A percentile compares a stretch with the other conserved stretches of the same genome.
Conservation (phyloP, 1,140 invertebrate genomes). For the Telenomus remus region DNA sequence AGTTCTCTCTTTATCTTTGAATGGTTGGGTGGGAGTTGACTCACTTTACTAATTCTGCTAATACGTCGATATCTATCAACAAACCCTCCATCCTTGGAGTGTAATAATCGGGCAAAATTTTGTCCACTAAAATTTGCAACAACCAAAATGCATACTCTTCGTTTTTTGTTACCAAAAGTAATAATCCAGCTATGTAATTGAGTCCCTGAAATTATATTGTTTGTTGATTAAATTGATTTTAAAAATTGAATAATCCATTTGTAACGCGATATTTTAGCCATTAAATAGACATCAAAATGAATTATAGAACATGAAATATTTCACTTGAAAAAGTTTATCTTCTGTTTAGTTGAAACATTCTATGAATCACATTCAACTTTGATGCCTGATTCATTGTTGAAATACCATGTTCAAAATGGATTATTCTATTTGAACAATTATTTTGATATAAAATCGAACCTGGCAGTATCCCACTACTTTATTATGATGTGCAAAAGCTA, state of each 20-base stretch:
- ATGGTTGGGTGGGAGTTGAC: constrained; percentile 52
- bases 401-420: too few relatives aligned
- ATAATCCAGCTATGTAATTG: constrained; percentile 92
- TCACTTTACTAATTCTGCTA: constrained; percentile 85
- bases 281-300: too few relatives aligned
- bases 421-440: too few relatives aligned
- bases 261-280: too few relatives aligned
- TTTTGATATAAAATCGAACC: constrained; percentile 65
- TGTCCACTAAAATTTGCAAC: constrained; percentile 89
- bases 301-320: too few relatives aligned
- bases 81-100: constrained; percentile 91
- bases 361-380: too few relatives aligned
- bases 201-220: constrained; percentile 79
- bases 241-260: too few relatives aligned
- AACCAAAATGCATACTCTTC: constrained; percentile 95
- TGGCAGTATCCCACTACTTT: constrained; percentile 93
- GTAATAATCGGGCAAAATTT: constrained; percentile 92
- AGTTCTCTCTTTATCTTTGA: neutral
- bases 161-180: constrained; percentile 89
- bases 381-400: too few relatives aligned
- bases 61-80: constrained; percentile 89
- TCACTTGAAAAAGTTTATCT: too few relatives aligned
- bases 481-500: constrained; percentile 93
- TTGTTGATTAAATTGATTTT: too few relatives aligned
- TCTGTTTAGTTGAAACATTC: too few relatives aligned